Evolutionary conservation across 2,797 vertebrate species (phyloP).

Genomic region (Cuculus canorus): DNA sequence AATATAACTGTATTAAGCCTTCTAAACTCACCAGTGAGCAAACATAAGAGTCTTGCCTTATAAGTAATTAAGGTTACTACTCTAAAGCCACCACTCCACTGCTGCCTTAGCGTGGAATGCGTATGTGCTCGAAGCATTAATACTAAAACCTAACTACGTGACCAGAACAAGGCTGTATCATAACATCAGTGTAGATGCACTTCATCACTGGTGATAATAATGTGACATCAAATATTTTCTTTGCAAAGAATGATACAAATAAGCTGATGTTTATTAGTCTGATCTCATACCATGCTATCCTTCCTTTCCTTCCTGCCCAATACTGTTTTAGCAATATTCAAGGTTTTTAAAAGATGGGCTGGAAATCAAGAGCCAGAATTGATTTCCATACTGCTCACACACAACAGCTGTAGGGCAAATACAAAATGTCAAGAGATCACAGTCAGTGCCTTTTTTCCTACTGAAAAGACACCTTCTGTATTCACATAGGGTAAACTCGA

Average conservation of each 20-base stretch:
- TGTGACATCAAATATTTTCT: not conserved
- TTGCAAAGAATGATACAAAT: not conserved
- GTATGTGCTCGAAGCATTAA: not conserved
- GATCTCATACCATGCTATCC: not conserved
- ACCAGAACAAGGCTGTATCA: not conserved
- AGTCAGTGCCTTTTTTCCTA: conserved; percentile 34
- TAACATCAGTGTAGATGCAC: not conserved
- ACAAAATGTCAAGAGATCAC: conserved; percentile 9
- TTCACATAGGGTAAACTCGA: conserved; percentile 42
- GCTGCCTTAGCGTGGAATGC: not conserved
- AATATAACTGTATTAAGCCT: not conserved
- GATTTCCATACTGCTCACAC: conserved; percentile 18
- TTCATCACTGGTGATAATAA: not conserved
- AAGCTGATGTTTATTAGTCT: not conserved
- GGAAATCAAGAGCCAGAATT: conserved; percentile 11
- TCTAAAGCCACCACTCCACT: not conserved
- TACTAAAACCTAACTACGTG: not conserved
- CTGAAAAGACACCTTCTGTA: not conserved
- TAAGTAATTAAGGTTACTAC: conserved; percentile 1
- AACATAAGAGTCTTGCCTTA: not conserved
- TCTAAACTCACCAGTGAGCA: not conserved
- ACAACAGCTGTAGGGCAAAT: conserved; percentile 8
- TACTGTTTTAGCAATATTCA: conserved; percentile 12
- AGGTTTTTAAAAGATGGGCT: conserved; percentile 5
- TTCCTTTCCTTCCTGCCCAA: conserved; percentile 24